Percentiles rank a stretch among this genome's conserved stretches.
Evolutionary conservation across 1,140 invertebrate genomes (phyloP).

Genomic region (Oreohelix idahoensis): DNA sequence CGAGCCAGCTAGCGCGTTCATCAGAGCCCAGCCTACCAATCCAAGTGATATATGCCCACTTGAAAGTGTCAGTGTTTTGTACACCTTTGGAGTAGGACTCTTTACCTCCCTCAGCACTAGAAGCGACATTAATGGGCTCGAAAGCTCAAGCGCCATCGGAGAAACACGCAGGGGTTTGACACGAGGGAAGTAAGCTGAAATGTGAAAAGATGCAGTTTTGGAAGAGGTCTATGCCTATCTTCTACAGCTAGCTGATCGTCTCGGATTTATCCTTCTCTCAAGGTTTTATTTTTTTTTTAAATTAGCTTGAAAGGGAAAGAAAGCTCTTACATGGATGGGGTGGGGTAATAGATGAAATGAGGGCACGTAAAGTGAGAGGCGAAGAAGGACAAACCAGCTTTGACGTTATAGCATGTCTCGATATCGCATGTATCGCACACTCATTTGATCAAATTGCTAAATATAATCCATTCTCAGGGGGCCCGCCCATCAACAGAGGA

Average conservation of each 20-base stretch:
- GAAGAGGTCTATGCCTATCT: neutral
- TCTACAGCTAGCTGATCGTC: neutral
- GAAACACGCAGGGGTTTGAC: neutral
- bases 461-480: neutral
- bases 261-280: neutral
- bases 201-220: neutral
- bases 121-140: neutral
- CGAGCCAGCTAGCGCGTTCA: neutral
- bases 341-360: too few relatives aligned
- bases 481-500: neutral
- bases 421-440: neutral
- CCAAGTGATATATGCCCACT: neutral
- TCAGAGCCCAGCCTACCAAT: too few relatives aligned
- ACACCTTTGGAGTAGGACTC: neutral
- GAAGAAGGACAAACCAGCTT: too few relatives aligned
- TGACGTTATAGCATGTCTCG: neutral
- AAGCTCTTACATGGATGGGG: too few relatives aligned
- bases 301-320: too few relatives aligned
- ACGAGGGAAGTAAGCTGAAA: neutral
- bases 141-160: neutral
- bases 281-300: neutral
- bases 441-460: neutral
- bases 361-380: too few relatives aligned
- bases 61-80: neutral
- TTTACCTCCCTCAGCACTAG: neutral